Evolutionary conservation across 2,113 vertebrate species (phyloP).

Genomic region (Panthera uncia): DNA sequence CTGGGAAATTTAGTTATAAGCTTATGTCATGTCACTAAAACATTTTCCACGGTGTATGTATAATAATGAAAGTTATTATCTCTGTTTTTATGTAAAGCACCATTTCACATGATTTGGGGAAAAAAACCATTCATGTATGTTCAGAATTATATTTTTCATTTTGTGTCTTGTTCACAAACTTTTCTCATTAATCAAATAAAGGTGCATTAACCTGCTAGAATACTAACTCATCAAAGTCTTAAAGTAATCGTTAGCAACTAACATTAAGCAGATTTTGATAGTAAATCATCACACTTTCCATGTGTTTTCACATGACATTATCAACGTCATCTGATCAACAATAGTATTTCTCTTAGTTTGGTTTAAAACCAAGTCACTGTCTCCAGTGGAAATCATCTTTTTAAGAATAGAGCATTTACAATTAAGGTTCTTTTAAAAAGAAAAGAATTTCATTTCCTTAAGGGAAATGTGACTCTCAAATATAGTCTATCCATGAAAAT

Average conservation of each 20-base stretch:
- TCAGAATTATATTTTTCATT: constrained; percentile 53
- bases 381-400: not conserved
- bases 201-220: not conserved
- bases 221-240: not conserved
- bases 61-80: constrained; percentile 46
- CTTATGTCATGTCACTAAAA: constrained; percentile 70
- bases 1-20: constrained; percentile 74
- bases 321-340: not conserved
- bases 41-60: constrained; percentile 56
- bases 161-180: constrained; percentile 59
- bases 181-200: constrained; percentile 45
- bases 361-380: constrained; percentile 3
- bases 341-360: constrained; percentile 40
- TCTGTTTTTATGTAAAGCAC: constrained; percentile 51
- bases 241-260: constrained; percentile 9
- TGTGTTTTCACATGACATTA: not conserved
- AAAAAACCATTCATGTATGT: constrained; percentile 38
- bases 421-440: not conserved
- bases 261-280: not conserved
- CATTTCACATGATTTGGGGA: constrained; percentile 51
- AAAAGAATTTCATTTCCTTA: constrained; percentile 32
- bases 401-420: not conserved
- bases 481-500: not conserved
- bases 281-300: not conserved
- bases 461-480: not conserved